Evolutionary conservation across 1,140 invertebrate genomes (phyloP), one percentile per base, ranked within the genome.

Genomic region (Seison nebaliae): DNA sequence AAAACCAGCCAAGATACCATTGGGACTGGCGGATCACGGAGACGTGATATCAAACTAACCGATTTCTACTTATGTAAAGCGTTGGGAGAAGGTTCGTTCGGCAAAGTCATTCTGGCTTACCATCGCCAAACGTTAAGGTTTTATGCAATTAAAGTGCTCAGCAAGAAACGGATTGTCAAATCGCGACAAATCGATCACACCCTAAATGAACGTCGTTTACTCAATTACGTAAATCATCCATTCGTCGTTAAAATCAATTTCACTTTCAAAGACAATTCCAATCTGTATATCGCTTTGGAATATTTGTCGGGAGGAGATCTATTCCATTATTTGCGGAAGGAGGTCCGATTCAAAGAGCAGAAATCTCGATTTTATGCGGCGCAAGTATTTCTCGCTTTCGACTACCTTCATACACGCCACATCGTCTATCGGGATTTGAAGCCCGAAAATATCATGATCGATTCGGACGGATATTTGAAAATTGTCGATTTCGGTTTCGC

Each of bases 221-320:
- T 88, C 33, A 78, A 84, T 59, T 77, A 79, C 14, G 81, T 88
- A 54, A 78, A 73, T 56, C 86, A 84, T 56, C 80, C 80, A 16
- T 86, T 88, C 58, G 67, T 86, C 38, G 78, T 84, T 46, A 81
- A 77, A 52, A 65, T 84, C 48, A 73, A 74, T 57, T 84, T 78
- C 64, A 77, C 81, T 53, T 84, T 84, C 62, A 84, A 86, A 53
- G 62, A 43, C 22, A 43, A 43, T 22, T 86, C 81, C 44, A 91
- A 94, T 67, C 67, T 94, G 43, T 94, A 93, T 60, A 91, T 94
- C 81, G 81, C 93, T 46, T 68, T 93, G 49, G 84, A 94, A 60
- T 94, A 88, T 62, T 80, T 93, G 22, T 79, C 80, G 17, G 86
- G 84, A 14, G 83, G 83, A 43, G 83, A 94, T 65, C 91, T 94